Evolutionary conservation across 2,888 invertebrate species (phyloP), one percentile per base, ranked within the genome.

Genomic region (Patella ulyssiponensis): DNA sequence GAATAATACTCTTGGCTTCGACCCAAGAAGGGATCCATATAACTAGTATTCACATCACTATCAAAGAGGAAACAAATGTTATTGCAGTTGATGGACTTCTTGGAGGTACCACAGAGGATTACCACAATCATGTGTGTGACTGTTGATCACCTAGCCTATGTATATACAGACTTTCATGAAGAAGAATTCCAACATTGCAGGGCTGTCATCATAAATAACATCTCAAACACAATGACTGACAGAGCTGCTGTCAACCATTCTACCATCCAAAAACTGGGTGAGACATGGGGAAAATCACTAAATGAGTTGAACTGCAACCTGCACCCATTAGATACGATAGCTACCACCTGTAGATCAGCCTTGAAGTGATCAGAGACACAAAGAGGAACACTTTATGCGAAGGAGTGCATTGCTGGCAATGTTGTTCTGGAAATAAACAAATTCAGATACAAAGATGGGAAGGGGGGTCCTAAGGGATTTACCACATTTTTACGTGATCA

Each of bases 391-490:
- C 53, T 80, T 69, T 82, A 58, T 69, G 81, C 80, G 7, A 76
- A 69, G 9, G 80, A 83, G 44, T 83, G 83, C 69, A 2, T 77
- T 27, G 81, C 81, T 33, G 80, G 52, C 14, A 82, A 80, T 54
- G 52, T 83, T 23, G 78, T 83, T n/a, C 77, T 82, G 14, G 69
- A 72, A 53, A 64, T 82, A 44, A 82, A 80, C 79, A 83, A 83
- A 72, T 23, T 83, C 20, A 71, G 80, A 15, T 80, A 77, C 72
- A 82, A 82, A 51, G 79, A 82, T 75, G 77, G 81, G 53, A 79
- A 81, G 51, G 81, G 82, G 17, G 82, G 80, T 71, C 83, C 83
- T 2, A 77, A 75, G 23, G 83, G 81, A 54, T 82, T 82, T 53
- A 73, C 27, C 17, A 51, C 56, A 11, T 82, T 80, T 69, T 71